Conservation (phyloP, 1,140 invertebrate genomes). For the Orius insidiosus region DNA sequence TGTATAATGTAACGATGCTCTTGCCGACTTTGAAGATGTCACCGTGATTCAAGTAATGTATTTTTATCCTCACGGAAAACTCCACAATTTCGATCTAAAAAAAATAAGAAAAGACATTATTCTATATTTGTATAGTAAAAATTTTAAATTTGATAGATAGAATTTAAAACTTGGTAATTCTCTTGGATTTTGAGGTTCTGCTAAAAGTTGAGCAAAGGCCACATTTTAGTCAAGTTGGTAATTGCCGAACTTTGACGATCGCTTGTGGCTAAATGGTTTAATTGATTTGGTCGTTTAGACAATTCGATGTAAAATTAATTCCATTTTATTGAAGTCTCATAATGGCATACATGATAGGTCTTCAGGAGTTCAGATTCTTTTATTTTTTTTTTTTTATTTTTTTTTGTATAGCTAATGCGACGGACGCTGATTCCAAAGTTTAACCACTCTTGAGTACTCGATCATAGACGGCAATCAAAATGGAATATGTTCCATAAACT, state of each 20-base stretch:
- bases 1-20: slow-evolving; percentile 62
- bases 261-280: not conserved
- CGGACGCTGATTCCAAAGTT: slow-evolving; percentile 51
- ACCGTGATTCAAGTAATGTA: slow-evolving; percentile 33
- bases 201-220: not conserved
- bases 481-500: slow-evolving; percentile 61
- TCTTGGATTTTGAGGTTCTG: not conserved
- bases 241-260: not conserved
- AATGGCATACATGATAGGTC: not conserved
- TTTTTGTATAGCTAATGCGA: slow-evolving; percentile 38
- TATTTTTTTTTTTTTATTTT: slow-evolving; percentile 9
- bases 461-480: slow-evolving; percentile 67
- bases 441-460: slow-evolving; percentile 38
- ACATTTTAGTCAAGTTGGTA: not conserved
- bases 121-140: no score
- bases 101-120: no score
- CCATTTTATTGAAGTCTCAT: not conserved
- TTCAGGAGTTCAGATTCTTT: not conserved
- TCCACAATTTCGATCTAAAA: no score
- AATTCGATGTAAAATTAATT: slow-evolving; percentile 17
- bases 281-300: slow-evolving; percentile 20
- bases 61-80: not conserved
- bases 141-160: no score
- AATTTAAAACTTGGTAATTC: no score
- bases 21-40: slow-evolving; percentile 63